Conservation (phyloP, 23 tunicate genomes). For the Halocynthia aurantium region DNA sequence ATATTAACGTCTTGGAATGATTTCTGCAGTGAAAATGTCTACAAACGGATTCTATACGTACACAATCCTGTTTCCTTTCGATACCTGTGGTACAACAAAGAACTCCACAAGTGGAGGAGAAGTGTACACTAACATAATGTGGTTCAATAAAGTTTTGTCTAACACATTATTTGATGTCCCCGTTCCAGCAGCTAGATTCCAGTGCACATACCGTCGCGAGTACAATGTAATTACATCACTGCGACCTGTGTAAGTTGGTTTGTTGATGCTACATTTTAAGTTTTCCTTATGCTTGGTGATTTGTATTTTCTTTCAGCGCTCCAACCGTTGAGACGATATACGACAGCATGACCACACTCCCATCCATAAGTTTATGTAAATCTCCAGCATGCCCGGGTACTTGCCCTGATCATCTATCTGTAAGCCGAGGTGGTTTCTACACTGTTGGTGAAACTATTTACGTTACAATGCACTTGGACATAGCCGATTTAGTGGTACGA, state of each 20-base stretch:
- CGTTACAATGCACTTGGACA: conserved; percentile 7
- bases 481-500: not conserved
- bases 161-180: conserved; percentile 22
- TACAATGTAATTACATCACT: conserved; percentile 21
- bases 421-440: conserved; percentile 5
- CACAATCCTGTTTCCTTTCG: conserved; percentile 20
- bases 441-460: conserved; percentile 10
- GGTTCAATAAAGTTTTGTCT: conserved; percentile 21
- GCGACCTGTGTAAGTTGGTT: conserved; percentile 33
- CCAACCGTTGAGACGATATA: not conserved
- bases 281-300: not conserved
- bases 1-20: too few relatives aligned
- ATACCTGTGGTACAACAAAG: conserved; percentile 14
- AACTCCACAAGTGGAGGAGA: not conserved
- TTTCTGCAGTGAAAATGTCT: not conserved
- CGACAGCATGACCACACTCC: not conserved
- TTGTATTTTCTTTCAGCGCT: not conserved
- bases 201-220: conserved; percentile 18
- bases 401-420: not conserved
- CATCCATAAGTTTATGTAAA: conserved; percentile 2
- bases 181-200: conserved; percentile 28
- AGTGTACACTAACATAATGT: conserved; percentile 21
- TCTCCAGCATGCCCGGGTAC: conserved; percentile 1
- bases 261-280: not conserved
- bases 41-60: conserved; percentile 13